A percentile compares a stretch with the other conserved stretches of the same genome.
These are phyloP conservation scores for Delia radicum DNA, from an alignment of 1,140 invertebrate species.

Conservation along the genomic window DNA sequence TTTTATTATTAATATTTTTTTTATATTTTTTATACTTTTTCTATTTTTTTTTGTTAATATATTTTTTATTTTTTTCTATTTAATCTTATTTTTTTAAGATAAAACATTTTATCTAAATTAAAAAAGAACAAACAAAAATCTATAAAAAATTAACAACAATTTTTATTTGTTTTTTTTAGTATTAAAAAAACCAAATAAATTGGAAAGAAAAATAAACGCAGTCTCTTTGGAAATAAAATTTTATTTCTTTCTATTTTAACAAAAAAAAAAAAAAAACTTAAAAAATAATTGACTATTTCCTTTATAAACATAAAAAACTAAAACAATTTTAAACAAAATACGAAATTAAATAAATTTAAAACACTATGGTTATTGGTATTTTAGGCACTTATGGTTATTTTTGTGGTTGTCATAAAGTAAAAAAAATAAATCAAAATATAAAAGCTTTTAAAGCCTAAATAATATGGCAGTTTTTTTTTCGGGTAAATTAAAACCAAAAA, in stretches of 20 bases:
- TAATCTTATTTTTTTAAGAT: background rate
- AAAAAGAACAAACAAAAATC: background rate
- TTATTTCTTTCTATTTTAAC: background rate
- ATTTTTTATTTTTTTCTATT: background rate
- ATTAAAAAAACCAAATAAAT: background rate
- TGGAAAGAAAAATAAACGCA: background rate
- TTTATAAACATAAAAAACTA: background rate
- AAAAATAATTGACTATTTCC: background rate
- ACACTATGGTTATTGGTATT: background rate
- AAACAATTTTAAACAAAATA: background rate
- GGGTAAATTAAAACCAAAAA: background rate
- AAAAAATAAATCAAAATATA: background rate
- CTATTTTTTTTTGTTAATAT: background rate
- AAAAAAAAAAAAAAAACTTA: background rate
- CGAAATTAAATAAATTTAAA: background rate
- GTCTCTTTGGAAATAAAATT: slow-evolving; percentile 21
- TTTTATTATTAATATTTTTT: background rate
- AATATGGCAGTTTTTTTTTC: background rate
- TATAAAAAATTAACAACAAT: background rate
- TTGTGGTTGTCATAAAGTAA: background rate
- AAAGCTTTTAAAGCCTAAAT: background rate
- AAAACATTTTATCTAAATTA: background rate
- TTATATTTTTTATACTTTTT: background rate
- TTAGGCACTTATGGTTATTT: slow-evolving; percentile 25
- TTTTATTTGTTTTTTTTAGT: background rate